A percentile compares a stretch with the other conserved stretches of the same genome.
phyloP scores from a whole-genome alignment of 2,113 vertebrate species.

The Crotalus viridis region DNA sequence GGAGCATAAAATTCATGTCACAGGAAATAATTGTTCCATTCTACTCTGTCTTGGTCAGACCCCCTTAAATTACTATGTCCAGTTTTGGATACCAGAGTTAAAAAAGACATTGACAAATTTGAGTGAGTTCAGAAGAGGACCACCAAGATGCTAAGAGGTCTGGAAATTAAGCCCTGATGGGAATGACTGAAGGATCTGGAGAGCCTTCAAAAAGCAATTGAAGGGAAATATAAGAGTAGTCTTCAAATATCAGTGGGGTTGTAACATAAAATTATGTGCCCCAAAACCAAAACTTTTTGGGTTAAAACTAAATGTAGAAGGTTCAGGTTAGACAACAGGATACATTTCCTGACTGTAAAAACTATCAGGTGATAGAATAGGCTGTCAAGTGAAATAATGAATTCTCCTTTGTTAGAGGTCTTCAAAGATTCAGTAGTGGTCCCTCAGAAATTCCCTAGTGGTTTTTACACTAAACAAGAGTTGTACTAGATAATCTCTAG shows the following conservation, averaged over 20 bases:
- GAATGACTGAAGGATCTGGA: neutral
- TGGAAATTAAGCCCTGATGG: neutral
- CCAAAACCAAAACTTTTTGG: neutral
- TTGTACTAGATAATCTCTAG: neutral
- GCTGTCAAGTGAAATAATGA: neutral
- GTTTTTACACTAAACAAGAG: neutral
- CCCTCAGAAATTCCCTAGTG: neutral
- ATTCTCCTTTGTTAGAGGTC: neutral
- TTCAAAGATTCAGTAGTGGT: neutral
- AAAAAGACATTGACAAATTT: neutral
- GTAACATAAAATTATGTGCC: neutral
- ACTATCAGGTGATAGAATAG: neutral
- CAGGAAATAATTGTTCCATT: neutral
- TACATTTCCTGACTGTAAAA: neutral
- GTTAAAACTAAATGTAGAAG: neutral
- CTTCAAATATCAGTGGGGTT: neutral
- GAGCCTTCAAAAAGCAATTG: neutral
- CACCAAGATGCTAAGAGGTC: neutral
- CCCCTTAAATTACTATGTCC: neutral
- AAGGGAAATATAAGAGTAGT: neutral
- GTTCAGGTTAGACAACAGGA: neutral
- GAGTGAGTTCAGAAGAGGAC: neutral
- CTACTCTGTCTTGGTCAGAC: neutral
- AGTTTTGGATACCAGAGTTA: neutral
- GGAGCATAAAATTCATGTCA: neutral